Base-by-base conservation (phyloP, 2,113 vertebrate genomes). In the Oceanodroma tethys region DNA sequence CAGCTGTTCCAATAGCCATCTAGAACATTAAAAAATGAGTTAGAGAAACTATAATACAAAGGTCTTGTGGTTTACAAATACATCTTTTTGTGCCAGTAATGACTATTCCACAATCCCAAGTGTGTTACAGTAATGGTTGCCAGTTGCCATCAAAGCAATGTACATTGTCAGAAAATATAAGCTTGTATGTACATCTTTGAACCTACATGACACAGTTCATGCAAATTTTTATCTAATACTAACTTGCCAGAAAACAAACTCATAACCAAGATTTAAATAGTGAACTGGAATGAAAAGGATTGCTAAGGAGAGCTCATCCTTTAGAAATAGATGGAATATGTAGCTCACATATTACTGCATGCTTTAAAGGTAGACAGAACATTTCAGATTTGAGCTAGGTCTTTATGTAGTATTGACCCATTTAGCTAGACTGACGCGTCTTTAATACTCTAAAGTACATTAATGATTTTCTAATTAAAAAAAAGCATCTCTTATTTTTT, bases 21-120 rank as follows among this genome's bases (percentile, higher is more conserved):
- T 89, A 86, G 85, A 88, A 86, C 71, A 56, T 40, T 55, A 62
- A 91, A 73, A 85, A 94, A 84, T 71, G 67, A 91, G 65, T 73
- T 88, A 95, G 78, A 91, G 53, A 93, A 90, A 83, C 55, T 71
- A 70, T 79, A 96, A 91, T 86, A 75, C 50, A 29, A 43, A 75
- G 53, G 55, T 93, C 72, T 86, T 83, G 86, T 90, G 85, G 85
- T 90, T 97, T 97, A 86, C 22, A 89, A 94, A 94, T 65, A 16
- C 14, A 83, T 86, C 71, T 92, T 93, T 92, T 95, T 63, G 76
- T 95, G 94, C 93, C 92, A 95, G 63, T 83, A 96, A 95, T 92
- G 88, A 94, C 84, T 96, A 95, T 96, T 79, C 80, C 95, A 95
- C 81, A 91, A 93, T 94, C 67, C 67, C 63, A 50, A 72, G 63